Conservation (phyloP, 2,797 vertebrate genomes). For the Coregonus sp. region DNA sequence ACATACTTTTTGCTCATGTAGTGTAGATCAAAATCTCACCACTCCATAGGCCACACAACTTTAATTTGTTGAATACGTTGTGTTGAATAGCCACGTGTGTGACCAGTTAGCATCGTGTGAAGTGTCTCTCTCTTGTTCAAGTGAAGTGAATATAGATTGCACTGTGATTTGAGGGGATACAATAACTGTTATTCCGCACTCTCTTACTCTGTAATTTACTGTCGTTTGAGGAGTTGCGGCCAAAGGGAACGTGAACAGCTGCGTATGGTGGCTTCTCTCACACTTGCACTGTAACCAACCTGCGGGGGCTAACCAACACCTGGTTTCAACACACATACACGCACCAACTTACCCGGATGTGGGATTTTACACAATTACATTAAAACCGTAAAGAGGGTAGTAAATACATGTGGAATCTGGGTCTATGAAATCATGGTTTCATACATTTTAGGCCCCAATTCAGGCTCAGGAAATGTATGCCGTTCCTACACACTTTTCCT, state of each 20-base stretch:
- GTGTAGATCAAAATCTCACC: too few relatives aligned
- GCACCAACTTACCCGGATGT: neutral
- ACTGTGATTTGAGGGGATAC: neutral
- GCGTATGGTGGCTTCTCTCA: too few relatives aligned
- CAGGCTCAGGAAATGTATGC: too few relatives aligned
- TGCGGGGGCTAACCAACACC: neutral
- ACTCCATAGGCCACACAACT: too few relatives aligned
- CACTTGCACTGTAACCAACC: neutral
- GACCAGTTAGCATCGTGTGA: neutral
- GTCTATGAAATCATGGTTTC: slow-evolving; percentile 44
- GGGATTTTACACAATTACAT: too few relatives aligned
- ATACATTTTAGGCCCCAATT: slow-evolving; percentile 62
- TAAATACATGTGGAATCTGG: slow-evolving; percentile 51
- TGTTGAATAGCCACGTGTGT: neutral
- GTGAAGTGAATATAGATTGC: too few relatives aligned
- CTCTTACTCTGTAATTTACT: neutral
- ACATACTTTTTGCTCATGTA: too few relatives aligned
- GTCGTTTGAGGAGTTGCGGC: neutral
- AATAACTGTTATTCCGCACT: neutral
- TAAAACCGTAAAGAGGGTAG: slow-evolving; percentile 41
- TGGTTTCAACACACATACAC: neutral
- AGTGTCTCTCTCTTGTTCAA: neutral
- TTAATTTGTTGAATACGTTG: too few relatives aligned
- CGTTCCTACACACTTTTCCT: too few relatives aligned
- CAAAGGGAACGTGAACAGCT: too few relatives aligned